Conservation (phyloP, 2,888 invertebrate species). For the Scelioninae gen. 1 region DNA sequence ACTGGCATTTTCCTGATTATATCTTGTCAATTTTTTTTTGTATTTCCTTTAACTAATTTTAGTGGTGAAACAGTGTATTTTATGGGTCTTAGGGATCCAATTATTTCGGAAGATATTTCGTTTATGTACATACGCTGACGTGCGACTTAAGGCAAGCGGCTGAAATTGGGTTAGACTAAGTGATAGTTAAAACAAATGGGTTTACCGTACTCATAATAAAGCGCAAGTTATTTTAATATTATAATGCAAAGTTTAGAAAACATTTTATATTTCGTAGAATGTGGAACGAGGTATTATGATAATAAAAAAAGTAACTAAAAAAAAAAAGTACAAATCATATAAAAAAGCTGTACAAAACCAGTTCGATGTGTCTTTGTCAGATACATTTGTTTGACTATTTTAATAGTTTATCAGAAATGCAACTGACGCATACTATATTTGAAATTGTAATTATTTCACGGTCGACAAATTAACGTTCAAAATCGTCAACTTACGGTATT, state of each 20-base stretch:
- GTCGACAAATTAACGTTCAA: neutral
- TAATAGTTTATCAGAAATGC: neutral
- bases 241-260: constrained; percentile 31
- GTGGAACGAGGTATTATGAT: constrained; percentile 3
- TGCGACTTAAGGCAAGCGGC: constrained; percentile 12
- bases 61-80: constrained; percentile 1
- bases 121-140: neutral
- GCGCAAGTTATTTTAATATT: constrained; percentile 42
- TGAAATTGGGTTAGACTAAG: constrained; percentile 45
- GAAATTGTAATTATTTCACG: neutral
- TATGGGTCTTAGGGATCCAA: constrained; percentile 2
- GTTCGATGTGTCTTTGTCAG: neutral
- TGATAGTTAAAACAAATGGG: constrained; percentile 41
- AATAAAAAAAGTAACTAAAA: neutral
- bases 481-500: neutral
- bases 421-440: too few species aligned
- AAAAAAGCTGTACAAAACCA: neutral
- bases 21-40: neutral
- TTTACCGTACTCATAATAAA: constrained; percentile 34
- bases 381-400: neutral
- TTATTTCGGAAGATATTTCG: constrained; percentile 13
- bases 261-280: constrained; percentile 4
- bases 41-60: constrained; percentile 1
- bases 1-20: constrained; percentile 12
- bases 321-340: neutral